Base-by-base conservation (phyloP, 2,113 vertebrate genomes). In the Craseonycteris thonglongyai region DNA sequence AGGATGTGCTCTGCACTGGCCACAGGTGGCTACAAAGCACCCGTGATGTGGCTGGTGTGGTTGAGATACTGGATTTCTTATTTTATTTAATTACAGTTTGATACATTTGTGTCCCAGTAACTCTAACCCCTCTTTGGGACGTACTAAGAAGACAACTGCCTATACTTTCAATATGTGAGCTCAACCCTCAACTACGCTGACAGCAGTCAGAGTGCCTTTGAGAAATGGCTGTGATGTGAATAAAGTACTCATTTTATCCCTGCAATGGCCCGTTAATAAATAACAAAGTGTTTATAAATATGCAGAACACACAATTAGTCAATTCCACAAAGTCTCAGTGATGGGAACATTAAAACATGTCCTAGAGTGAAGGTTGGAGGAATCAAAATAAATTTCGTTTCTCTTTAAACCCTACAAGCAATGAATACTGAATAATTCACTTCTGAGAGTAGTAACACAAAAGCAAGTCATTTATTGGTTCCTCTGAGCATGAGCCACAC, bases 281-380 rank as follows among this genome's bases (percentile, higher is more conserved):
- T 97, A 97, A 98, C 97, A 96, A 96, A 97, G 97, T 98, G 94
- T 98, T 98, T 98, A 97, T 98, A 98, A 98, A 98, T 98, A 98
- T 98, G 98, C 97, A 98, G 98, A 98, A 97, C 81, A 98, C 96
- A 98, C 97, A 96, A 98, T 98, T 97, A 98, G 98, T 97, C 98
- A 97, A 93, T 97, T 97, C 96, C 94, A 96, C 93, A 93, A 96
- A 94, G 96, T 88, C 96, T 96, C 97, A 72, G 91, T 91, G 98
- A 97, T 54, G 69, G 91, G 86, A 96, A 96, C 97, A 93, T 86
- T 98, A 96, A 97, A 98, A 96, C 80, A 12, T 85, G 93, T 94
- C 98, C 95, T 96, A 90, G 90, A 97, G 97, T 94, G 89, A 75
- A 88, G 93, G 51, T 51, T 16, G 40, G 85, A 75, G 65, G 94